Base-by-base conservation (phyloP, 2,113 vertebrate species). In the Scortum barcoo region DNA sequence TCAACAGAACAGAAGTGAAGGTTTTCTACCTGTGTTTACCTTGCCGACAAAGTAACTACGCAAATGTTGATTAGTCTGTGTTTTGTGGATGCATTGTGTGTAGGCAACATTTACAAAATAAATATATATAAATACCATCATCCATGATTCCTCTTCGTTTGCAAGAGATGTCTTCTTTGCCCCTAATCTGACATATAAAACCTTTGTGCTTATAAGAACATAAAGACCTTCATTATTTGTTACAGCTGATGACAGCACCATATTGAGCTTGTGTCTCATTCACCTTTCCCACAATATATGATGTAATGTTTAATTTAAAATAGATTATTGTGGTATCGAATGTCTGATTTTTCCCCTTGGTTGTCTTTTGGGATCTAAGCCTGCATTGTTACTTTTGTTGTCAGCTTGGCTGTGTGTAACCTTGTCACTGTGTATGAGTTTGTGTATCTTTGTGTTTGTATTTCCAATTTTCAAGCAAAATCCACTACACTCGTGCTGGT, bases 391-490 rank as follows among this genome's bases (percentile, higher is more conserved):
- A 11, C 28, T 42, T 10, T 58, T n/a, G 33, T 20, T 61, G 26
- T 75, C 19, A 26, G 54, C 40, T 40, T 30, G 17, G 2, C 44
- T 68, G n/a, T 28, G 10, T 56, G 13, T 38, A 56, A 48, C 17
- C 17, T 38, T 60, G 72, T 10, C 51, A 36, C 33, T 61, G 26
- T 68, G 44, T 67, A 7, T 28, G 7, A 30, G 13, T 53, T n/a
- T 62, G n/a, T 36, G 7, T 9, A 10, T 76, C 44, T 51, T 33
- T 69, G 48, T 53, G 50, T 53, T 33, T 60, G 26, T 36, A 38
- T 50, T 68, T 78, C 24, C 30, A 51, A 30, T 61, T 66, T 51
- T 19, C n/a, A 33, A 24, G 22, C 42, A 48, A 48, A 82, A 40
- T 65, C 26, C 16, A 19, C 22, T 28, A 28, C 36, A 72, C 19